phyloP scores from a whole-genome alignment of 2,797 vertebrate species.

The Clarias laeviceps region DNA sequence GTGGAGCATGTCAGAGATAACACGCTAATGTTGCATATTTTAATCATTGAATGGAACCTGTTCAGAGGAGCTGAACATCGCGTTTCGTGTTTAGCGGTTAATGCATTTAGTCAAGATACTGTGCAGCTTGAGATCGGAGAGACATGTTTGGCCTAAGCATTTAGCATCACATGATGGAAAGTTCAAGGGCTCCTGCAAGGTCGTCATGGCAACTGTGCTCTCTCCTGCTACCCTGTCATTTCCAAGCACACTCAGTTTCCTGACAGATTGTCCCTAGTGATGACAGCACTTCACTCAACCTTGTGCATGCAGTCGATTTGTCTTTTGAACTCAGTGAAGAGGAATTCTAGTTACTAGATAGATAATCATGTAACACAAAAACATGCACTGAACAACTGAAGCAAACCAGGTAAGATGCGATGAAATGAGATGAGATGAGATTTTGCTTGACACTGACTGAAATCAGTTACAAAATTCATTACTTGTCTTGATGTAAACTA shows the following conservation, averaged over 20 bases:
- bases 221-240: slow-evolving; percentile 81
- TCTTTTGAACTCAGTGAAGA: slow-evolving; percentile 18
- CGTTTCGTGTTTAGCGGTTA: neutral
- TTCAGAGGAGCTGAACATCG: neutral
- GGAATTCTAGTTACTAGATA: neutral
- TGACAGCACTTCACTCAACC: slow-evolving; percentile 58
- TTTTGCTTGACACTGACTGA: neutral
- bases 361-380: neutral
- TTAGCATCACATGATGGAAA: slow-evolving; percentile 82
- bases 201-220: slow-evolving; percentile 88
- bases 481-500: neutral
- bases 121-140: slow-evolving; percentile 30
- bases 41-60: neutral
- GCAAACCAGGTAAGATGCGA: neutral
- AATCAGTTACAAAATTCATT: neutral
- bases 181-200: slow-evolving; percentile 85
- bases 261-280: slow-evolving; percentile 67
- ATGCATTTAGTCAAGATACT: slow-evolving; percentile 17
- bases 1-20: neutral
- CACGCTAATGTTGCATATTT: neutral
- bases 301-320: neutral
- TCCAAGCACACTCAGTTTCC: slow-evolving; percentile 77
- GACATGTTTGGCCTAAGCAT: slow-evolving; percentile 77
- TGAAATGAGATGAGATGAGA: neutral
- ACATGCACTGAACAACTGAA: neutral